Base-by-base conservation (phyloP, 2,888 invertebrate genomes). In the Drosophila emarginata region DNA sequence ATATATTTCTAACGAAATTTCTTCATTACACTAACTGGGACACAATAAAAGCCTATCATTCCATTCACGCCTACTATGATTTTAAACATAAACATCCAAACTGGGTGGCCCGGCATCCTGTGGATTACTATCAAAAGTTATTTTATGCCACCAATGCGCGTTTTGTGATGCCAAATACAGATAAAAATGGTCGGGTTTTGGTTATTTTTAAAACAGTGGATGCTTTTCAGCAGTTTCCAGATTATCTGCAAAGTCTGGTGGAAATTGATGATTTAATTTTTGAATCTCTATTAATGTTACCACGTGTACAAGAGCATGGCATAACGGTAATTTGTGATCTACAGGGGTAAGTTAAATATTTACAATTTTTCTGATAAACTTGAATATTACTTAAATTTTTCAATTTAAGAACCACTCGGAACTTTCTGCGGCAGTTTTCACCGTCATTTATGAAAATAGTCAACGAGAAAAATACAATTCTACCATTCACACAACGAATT, bases 201-300 rank as follows among this genome's bases (percentile, higher is more conserved):
- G 74, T 89, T 4, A 75, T 90, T 9, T 80, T 88, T 4, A 90
- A 89, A 67, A 79, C 84, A 71, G 90, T 90, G 32, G 91, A 91
- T 66, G 89, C 78, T 3, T 91, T 91, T 39, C 81, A 89, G n/a
- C 78, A 81, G 57, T 90, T 86, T 52, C 89, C 90, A 0, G 88
- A 90, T 61, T 91, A 88, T 60, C 73, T 91, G 26, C 76, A 86
- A 54, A 88, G 90, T 63, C 78, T 89, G 5, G 78, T 90, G 36
- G 91, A 91, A 79, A 90, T 91, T 74, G 91, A 91, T 74, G 91
- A 91, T 77, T 79, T 91, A 36, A 81, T 91, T 52, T 89, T 91
- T 67, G 91, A 91, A 67, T 89, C 91, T 0, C 40, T 91, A 26
- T 69, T 91, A 50, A 69, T 91, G 62, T 51, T 91, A 26, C 91